A percentile compares a stretch with the other conserved stretches of the same genome.
These are phyloP conservation scores for Podargus strigoides DNA, from an alignment of 2,797 vertebrate species.

Conservation along the genomic window DNA sequence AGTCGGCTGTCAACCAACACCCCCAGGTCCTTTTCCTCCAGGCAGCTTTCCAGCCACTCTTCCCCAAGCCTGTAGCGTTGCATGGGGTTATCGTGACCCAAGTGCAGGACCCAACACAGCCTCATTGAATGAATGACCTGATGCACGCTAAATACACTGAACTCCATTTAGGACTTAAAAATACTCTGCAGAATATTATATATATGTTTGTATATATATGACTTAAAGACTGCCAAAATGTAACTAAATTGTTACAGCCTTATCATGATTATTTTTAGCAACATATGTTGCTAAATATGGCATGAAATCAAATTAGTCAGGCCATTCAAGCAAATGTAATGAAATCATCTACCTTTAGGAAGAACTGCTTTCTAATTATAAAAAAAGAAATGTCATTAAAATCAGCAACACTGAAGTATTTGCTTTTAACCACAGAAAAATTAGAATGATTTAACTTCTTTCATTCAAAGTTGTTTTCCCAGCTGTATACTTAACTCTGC, in stretches of 20 bases:
- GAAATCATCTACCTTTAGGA: neutral
- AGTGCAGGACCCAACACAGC: no score
- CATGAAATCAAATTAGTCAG: constrained; percentile 45
- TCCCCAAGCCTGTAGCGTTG: no score
- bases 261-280: constrained; percentile 18
- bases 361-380: neutral
- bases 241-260: neutral
- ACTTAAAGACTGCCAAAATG: neutral
- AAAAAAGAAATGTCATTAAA: neutral
- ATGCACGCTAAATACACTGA: neutral
- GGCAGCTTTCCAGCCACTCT: no score
- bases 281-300: constrained; percentile 24
- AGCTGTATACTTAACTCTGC: neutral
- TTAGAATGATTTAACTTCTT: neutral
- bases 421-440: neutral
- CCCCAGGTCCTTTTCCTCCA: no score
- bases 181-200: neutral
- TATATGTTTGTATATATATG: neutral
- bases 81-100: no score
- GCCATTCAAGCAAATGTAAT: neutral
- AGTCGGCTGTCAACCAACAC: no score
- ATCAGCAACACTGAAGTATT: neutral
- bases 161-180: neutral
- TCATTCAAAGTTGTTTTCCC: neutral
- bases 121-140: neutral